Conservation (phyloP, 2,888 invertebrate species). For the Dichetophora obliterata region DNA sequence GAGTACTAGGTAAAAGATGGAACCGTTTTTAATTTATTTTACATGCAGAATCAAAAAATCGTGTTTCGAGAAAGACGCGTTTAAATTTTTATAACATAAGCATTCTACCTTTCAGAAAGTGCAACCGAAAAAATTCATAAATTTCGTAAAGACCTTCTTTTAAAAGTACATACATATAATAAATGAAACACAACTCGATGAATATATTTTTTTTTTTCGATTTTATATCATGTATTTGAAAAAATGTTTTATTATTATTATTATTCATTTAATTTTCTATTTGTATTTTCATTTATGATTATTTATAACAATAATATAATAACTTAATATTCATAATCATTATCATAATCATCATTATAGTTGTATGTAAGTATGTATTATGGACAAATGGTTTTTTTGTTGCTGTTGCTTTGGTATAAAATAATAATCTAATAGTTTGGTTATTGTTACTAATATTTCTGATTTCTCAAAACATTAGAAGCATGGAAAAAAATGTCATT, state of each 20-base stretch:
- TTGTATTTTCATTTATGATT: slow-evolving; percentile 46
- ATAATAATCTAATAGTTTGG: neutral
- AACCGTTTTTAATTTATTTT: no score
- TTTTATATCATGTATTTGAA: slow-evolving; percentile 39
- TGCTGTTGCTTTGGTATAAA: slow-evolving; percentile 45
- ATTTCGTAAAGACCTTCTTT: neutral
- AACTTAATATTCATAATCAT: slow-evolving; percentile 48
- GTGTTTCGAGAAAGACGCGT: no score
- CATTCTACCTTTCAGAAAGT: no score
- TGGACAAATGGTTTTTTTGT: slow-evolving; percentile 52
- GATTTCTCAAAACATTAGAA: neutral
- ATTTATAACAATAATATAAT: slow-evolving; percentile 54
- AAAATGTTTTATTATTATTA: slow-evolving; percentile 26
- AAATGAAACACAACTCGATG: neutral
- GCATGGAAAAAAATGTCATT: no score
- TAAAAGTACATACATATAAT: neutral
- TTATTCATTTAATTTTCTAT: slow-evolving; percentile 40
- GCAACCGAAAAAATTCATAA: no score
- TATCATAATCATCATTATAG: slow-evolving; percentile 15
- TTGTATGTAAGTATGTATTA: slow-evolving; percentile 50
- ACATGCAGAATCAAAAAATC: no score
- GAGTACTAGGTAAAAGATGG: no score
- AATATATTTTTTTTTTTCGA: slow-evolving; percentile 31
- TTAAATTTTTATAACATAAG: no score
- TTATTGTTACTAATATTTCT: neutral